Evolutionary conservation across 2,797 vertebrate species (phyloP).

Genomic region (Lithobates pipiens): DNA sequence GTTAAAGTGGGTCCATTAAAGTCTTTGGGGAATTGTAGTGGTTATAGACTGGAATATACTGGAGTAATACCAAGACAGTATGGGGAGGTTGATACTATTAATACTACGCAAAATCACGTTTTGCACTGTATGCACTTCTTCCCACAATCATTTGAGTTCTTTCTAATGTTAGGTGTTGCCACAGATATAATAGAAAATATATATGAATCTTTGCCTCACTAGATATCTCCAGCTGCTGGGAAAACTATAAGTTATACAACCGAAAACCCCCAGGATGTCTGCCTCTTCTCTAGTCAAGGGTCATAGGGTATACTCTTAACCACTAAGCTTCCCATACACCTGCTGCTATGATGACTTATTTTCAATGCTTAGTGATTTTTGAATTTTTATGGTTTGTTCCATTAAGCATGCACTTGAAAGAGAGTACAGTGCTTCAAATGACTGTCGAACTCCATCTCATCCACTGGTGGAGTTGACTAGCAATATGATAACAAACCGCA

Average conservation of each 20-base stretch:
- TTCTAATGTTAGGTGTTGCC: too few relatives aligned
- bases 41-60: too few relatives aligned
- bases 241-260: background rate
- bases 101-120: too few relatives aligned
- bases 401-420: constrained; percentile 30
- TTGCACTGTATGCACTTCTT: too few relatives aligned
- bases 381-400: constrained; percentile 13
- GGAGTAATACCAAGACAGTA: too few relatives aligned
- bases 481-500: constrained; percentile 15
- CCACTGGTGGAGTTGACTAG: constrained; percentile 30
- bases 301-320: background rate
- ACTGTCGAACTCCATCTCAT: background rate
- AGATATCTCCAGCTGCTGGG: background rate
- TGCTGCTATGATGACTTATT: background rate
- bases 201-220: background rate
- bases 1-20: too few relatives aligned
- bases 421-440: background rate
- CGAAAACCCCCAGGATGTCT: background rate
- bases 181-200: background rate
- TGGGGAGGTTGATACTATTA: too few relatives aligned
- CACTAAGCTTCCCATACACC: background rate
- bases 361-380: constrained; percentile 1
- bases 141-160: too few relatives aligned
- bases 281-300: background rate
- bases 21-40: too few relatives aligned